phyloP scores from a whole-genome alignment of 1,140 invertebrate genomes.

The Pseudoatta argentina region DNA sequence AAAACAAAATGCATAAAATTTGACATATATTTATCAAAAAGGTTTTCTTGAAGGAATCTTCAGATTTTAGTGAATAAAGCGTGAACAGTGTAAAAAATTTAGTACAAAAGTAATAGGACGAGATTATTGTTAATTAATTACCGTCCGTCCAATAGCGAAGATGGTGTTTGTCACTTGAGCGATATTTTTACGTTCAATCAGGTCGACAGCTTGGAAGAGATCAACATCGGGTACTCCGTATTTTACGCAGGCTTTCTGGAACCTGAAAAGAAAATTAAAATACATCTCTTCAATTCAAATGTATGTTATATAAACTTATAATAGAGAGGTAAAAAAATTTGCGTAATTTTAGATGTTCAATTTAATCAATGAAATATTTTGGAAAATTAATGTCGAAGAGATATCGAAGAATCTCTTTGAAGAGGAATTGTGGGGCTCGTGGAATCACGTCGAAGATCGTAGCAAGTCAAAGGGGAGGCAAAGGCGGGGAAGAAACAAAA shows the following conservation, averaged over 20 bases:
- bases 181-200: conserved; percentile 98
- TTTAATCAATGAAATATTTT: neutral
- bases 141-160: conserved; percentile 96
- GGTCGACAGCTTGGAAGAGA: conserved; percentile 98
- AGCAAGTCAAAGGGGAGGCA: conserved; percentile 59
- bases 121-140: conserved; percentile 86
- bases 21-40: neutral
- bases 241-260: conserved; percentile 94
- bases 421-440: neutral
- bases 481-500: conserved; percentile 67
- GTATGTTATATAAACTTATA: neutral
- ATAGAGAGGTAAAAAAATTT: neutral
- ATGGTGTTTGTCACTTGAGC: conserved; percentile 97
- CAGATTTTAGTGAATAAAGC: neutral
- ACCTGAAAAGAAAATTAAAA: conserved; percentile 87
- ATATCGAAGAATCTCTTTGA: neutral
- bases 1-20: neutral
- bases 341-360: neutral
- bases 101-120: conserved; percentile 9
- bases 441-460: conserved; percentile 38
- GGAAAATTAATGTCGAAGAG: neutral
- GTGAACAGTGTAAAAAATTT: neutral
- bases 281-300: neutral
- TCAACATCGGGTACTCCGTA: conserved; percentile 97
- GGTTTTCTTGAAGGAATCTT: neutral